Percentiles rank a stretch among this genome's conserved stretches.
phyloP scores from a whole-genome alignment of 2,888 invertebrate species.

The Epistrophe eligans region DNA sequence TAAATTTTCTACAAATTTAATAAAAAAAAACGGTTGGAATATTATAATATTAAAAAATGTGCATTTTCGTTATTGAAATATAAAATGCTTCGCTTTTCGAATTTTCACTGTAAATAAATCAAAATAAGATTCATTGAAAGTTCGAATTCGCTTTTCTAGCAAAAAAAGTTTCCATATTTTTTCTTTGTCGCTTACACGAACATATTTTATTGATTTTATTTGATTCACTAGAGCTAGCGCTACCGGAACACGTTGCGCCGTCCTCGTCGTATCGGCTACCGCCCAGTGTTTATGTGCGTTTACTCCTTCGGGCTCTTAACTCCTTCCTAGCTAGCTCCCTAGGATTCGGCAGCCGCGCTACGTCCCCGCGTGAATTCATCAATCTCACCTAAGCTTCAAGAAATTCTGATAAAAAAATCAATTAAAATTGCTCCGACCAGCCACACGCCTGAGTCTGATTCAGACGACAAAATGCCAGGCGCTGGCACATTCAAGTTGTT shows the following conservation, averaged over 20 bases:
- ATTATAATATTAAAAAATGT: slow-evolving; percentile 3
- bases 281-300: slow-evolving; percentile 54
- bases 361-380: slow-evolving; percentile 55
- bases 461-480: slow-evolving; percentile 89
- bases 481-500: slow-evolving; percentile 98
- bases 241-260: slow-evolving; percentile 68
- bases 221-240: slow-evolving; percentile 65
- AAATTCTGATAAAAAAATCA: slow-evolving; percentile 18
- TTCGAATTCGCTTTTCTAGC: slow-evolving; percentile 61
- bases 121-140: slow-evolving; percentile 55
- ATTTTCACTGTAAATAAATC: slow-evolving; percentile 66
- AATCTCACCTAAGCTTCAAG: not conserved
- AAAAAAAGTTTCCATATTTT: slow-evolving; percentile 43
- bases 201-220: slow-evolving; percentile 74
- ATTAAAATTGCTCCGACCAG: slow-evolving; percentile 66
- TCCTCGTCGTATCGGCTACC: slow-evolving; percentile 70
- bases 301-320: slow-evolving; percentile 48
- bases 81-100: slow-evolving; percentile 61
- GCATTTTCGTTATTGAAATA: slow-evolving; percentile 22
- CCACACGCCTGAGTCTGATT: slow-evolving; percentile 67
- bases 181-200: slow-evolving; percentile 69
- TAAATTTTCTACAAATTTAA: slow-evolving; percentile 28
- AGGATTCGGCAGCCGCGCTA: slow-evolving; percentile 47
- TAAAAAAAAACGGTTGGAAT: slow-evolving; percentile 36
- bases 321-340: not conserved